A percentile compares a stretch with the other conserved stretches of the same genome.
Conservation (phyloP, 2,797 vertebrate species). For the Chelon auratus region DNA sequence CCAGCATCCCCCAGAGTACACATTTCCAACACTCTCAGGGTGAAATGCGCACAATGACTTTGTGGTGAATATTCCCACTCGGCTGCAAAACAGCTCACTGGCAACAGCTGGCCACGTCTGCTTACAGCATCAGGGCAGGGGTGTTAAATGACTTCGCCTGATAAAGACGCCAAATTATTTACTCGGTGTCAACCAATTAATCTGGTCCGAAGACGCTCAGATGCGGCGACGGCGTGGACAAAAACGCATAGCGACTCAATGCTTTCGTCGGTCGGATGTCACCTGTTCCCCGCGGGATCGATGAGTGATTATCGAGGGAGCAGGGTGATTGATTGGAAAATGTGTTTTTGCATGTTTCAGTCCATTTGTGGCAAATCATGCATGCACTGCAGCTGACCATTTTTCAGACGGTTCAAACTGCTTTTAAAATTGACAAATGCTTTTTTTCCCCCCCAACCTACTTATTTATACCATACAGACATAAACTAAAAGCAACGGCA, state of each 20-base stretch:
- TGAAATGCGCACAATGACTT: constrained; percentile 61
- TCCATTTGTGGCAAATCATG: constrained; percentile 45
- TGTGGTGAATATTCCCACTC: constrained; percentile 59
- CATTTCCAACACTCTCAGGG: constrained; percentile 60
- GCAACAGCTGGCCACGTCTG: constrained; percentile 70
- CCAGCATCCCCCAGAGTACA: constrained; percentile 69
- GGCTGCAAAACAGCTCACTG: constrained; percentile 57
- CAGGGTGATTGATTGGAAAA: constrained; percentile 46
- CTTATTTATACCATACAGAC: background rate
- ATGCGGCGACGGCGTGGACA: background rate
- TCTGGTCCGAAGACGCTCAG: constrained; percentile 10
- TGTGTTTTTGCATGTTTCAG: constrained; percentile 26
- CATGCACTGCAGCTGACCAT: constrained; percentile 9
- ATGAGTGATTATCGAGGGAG: constrained; percentile 42
- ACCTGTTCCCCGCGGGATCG: constrained; percentile 3
- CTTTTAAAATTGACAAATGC: constrained; percentile 27
- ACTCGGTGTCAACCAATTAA: constrained; percentile 44
- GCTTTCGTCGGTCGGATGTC: constrained; percentile 32
- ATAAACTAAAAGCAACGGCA: background rate
- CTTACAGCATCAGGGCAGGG: constrained; percentile 34
- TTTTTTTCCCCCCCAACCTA: background rate
- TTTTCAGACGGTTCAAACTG: constrained; percentile 34
- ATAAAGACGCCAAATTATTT: constrained; percentile 61
- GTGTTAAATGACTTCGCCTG: constrained; percentile 50
- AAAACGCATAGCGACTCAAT: background rate